Base-by-base conservation (phyloP, 2,797 vertebrate species). In the Rousettus madagascariensis region DNA sequence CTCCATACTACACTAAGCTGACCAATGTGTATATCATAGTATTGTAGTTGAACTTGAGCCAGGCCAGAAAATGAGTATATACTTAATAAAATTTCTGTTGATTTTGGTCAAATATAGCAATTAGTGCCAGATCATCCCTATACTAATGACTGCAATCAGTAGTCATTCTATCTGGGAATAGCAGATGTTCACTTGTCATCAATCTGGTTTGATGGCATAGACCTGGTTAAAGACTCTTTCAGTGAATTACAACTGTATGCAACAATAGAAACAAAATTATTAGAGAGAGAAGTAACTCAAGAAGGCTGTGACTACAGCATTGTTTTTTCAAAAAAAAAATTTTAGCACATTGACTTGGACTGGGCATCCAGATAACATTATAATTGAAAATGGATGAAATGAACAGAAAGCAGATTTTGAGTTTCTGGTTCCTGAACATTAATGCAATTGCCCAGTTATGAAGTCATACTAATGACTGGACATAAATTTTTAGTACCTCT, bases 401-500 rank as follows among this genome's bases (percentile, higher is more conserved):
- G 38, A 80, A 53, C 68, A 83, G 68, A 83, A 55, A 78, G 38
- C n/a, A 61, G 87, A 13, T 6, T 90, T 93, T 36, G 22, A n/a
- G 33, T 33, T 87, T 97, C 95, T 96, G 75, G 61, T 95, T 94
- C 77, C 82, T 85, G 87, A 90, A 85, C 26, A 66, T 55, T 78
- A 90, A 95, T 74, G 66, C 38, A 87, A 85, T 91, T 90, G 49
- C 46, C 66, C 36, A 55, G 93, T 93, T 96, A 33, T 85, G 63
- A 95, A 97, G 69, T 82, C 87, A 96, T 17, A 68, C 17, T 93
- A 95, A 96, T 93, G 84, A 80, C 61, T 78, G 30, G 11, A 91
- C 71, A 86, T 91, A 89, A 86, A 95, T 30, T 84, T 97, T 94
- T 63, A 96, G 89, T 90, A 49, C 41, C 51, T 68, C 41, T 66